Percentiles rank a stretch among this genome's conserved stretches.
Evolutionary conservation across 2,797 vertebrate genomes (phyloP).

Genomic region (Notoglanidium macrostoma): DNA sequence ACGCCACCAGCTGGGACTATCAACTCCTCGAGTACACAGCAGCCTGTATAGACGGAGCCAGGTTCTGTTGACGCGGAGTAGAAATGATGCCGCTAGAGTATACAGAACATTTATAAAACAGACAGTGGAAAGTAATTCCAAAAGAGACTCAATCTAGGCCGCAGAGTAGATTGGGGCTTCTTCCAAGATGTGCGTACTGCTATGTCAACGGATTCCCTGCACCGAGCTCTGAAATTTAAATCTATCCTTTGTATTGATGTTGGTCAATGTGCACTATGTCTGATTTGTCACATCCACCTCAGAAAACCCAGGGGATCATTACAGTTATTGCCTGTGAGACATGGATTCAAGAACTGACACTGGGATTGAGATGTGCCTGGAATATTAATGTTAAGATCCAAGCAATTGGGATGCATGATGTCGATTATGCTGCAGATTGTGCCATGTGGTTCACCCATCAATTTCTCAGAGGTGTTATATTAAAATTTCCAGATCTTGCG

Average conservation of each 20-base stretch:
- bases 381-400: constrained; percentile 30
- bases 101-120: constrained; percentile 38
- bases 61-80: constrained; percentile 33
- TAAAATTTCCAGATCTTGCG: not conserved
- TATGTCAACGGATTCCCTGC: constrained; percentile 42
- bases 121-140: constrained; percentile 33
- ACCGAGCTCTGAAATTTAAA: constrained; percentile 49
- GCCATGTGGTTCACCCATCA: not conserved
- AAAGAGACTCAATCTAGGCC: constrained; percentile 25
- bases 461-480: constrained; percentile 1
- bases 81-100: constrained; percentile 35
- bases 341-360: constrained; percentile 18
- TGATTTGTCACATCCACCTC: constrained; percentile 26
- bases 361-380: constrained; percentile 37
- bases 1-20: constrained; percentile 21
- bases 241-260: constrained; percentile 43
- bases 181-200: constrained; percentile 27
- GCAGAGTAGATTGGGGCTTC: constrained; percentile 30
- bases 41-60: constrained; percentile 21
- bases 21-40: constrained; percentile 24
- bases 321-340: constrained; percentile 36
- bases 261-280: constrained; percentile 14
- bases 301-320: constrained; percentile 48
- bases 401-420: constrained; percentile 23
- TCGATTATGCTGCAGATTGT: constrained; percentile 28